A percentile compares a stretch with the other conserved stretches of the same genome.
phyloP scores from a whole-genome alignment of 1,140 invertebrate genomes.

The Laodelphax striatellus region DNA sequence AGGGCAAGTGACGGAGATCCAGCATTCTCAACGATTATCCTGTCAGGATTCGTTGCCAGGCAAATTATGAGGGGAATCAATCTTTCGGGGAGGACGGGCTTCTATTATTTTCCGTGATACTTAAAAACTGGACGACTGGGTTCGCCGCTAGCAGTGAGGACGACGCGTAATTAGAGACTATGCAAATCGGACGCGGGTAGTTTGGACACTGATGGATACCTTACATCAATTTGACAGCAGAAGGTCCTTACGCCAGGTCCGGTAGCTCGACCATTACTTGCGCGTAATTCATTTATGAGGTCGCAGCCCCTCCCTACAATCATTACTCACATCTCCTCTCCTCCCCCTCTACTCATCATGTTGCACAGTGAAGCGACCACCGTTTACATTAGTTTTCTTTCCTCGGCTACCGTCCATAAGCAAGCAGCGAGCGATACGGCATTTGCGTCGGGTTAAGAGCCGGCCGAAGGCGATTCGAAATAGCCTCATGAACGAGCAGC shows the following conservation, averaged over 20 bases:
- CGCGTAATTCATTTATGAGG: neutral
- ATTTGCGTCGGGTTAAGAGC: too few relatives aligned
- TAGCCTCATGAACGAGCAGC: too few relatives aligned
- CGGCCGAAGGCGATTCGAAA: too few relatives aligned
- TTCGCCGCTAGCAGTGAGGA: neutral
- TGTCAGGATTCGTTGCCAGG: neutral
- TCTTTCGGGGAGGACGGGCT: neutral
- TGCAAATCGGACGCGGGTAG: neutral
- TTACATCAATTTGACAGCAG: neutral
- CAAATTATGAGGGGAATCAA: neutral
- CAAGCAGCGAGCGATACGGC: too few relatives aligned
- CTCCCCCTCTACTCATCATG: too few relatives aligned
- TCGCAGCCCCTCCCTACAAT: neutral
- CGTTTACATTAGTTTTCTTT: too few relatives aligned
- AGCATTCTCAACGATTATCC: neutral
- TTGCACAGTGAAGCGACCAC: too few relatives aligned
- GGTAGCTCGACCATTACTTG: neutral
- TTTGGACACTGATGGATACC: neutral
- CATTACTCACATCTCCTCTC: too few relatives aligned
- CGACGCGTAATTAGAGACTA: conserved; percentile 1
- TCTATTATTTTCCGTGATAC: neutral
- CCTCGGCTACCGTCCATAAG: too few relatives aligned
- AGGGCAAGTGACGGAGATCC: too few relatives aligned
- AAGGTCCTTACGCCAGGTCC: too few relatives aligned
- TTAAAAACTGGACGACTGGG: neutral